Conservation (phyloP, 2,797 vertebrate genomes). For the Chaetodon trifasciatus region DNA sequence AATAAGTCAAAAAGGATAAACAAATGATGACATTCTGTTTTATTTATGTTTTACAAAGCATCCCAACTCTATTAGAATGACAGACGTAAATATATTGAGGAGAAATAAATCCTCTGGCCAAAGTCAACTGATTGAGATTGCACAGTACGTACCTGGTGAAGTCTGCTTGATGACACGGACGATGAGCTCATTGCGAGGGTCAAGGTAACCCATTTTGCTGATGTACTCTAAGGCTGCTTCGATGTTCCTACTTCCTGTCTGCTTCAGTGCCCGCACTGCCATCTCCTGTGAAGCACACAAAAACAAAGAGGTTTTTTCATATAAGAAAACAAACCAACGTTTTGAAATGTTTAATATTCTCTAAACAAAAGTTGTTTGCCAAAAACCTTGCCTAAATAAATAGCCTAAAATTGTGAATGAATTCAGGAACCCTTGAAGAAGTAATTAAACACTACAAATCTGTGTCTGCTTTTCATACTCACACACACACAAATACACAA, state of each 20-base stretch:
- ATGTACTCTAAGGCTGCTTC: conserved; percentile 98
- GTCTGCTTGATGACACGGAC: conserved; percentile 98
- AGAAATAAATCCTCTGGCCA: not conserved
- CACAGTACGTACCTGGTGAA: conserved; percentile 88
- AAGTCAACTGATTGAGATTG: not conserved
- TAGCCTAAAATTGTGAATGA: not conserved
- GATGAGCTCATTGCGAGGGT: conserved; percentile 97
- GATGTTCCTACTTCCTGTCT: conserved; percentile 97
- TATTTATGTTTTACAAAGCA: too few species aligned
- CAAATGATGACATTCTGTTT: too few species aligned
- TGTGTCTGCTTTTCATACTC: not conserved
- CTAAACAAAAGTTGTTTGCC: not conserved
- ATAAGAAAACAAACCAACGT: not conserved
- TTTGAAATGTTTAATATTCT: not conserved
- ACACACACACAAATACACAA: not conserved
- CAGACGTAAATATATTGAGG: not conserved
- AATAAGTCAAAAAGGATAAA: too few species aligned
- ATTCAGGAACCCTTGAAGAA: not conserved
- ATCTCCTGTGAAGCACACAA: conserved; percentile 89
- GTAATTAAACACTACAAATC: not conserved
- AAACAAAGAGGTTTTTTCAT: conserved; percentile 5
- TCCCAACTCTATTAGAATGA: too few species aligned
- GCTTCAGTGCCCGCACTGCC: conserved; percentile 96
- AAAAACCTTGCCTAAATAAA: not conserved
- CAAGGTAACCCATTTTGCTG: conserved; percentile 99